Conservation (phyloP, 2,888 invertebrate genomes). For the Pelosia muscerda region DNA sequence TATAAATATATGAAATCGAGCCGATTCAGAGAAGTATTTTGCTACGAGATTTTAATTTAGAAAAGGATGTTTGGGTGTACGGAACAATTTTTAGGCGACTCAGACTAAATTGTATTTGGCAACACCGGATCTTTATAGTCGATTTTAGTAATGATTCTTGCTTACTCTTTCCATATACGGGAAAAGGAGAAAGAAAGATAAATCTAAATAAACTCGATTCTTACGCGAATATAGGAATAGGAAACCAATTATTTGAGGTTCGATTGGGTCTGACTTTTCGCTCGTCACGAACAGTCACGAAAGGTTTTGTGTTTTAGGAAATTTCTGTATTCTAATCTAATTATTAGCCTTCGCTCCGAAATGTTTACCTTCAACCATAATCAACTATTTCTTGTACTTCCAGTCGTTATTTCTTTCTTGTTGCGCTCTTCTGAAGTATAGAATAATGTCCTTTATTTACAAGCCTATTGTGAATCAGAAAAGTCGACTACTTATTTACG, state of each 20-base stretch:
- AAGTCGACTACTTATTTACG: constrained; percentile 69
- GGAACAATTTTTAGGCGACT: neutral
- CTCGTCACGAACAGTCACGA: constrained; percentile 85
- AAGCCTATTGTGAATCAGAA: constrained; percentile 67
- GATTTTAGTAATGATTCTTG: constrained; percentile 30
- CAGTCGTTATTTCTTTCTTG: constrained; percentile 51
- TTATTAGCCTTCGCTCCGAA: constrained; percentile 69
- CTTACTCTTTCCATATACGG: constrained; percentile 15
- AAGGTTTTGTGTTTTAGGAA: constrained; percentile 79
- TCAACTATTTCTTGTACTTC: constrained; percentile 50
- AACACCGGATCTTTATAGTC: constrained; percentile 12
- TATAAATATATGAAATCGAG: too few relatives aligned
- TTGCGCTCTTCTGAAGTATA: constrained; percentile 60
- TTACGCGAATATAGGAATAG: constrained; percentile 25
- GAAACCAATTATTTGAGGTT: constrained; percentile 33
- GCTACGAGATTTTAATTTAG: too few relatives aligned
- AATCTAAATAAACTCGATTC: constrained; percentile 30
- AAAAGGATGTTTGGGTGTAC: too few relatives aligned
- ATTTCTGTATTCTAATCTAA: constrained; percentile 83
- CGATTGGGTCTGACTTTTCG: constrained; percentile 75
- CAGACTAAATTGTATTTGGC: neutral
- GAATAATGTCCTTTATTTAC: constrained; percentile 73
- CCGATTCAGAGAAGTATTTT: too few relatives aligned
- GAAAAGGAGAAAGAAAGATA: constrained; percentile 20
- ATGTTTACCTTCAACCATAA: constrained; percentile 68